phyloP scores from a whole-genome alignment of 92 coral and sea anemone species.

The Phenganax marumi region DNA sequence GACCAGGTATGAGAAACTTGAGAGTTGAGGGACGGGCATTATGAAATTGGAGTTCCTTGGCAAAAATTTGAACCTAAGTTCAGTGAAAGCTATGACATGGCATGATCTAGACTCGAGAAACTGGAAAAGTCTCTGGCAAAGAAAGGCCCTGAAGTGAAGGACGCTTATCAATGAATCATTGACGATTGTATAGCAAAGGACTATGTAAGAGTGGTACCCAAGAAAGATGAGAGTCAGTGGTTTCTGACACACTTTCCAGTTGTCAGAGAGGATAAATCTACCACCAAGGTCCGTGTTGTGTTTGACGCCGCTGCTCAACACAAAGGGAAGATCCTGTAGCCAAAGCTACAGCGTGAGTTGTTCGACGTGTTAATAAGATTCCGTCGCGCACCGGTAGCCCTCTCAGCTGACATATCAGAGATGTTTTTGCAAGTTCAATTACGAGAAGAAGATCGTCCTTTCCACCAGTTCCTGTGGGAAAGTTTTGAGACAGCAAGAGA shows the following conservation, averaged over 20 bases:
- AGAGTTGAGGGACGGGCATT: not conserved
- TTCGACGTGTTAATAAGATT: constrained; percentile 46
- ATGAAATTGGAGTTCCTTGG: constrained; percentile 24
- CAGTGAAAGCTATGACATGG: constrained; percentile 15
- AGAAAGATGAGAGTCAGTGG: not conserved
- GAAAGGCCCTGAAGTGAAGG: constrained; percentile 4
- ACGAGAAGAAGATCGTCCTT: no score
- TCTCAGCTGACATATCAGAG: constrained; percentile 55
- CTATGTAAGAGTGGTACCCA: constrained; percentile 1
- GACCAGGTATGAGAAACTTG: not conserved
- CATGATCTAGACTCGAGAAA: constrained; percentile 14
- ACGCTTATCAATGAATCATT: constrained; percentile 1
- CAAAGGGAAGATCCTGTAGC: constrained; percentile 51
- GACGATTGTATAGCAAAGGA: not conserved
- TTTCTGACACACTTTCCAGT: constrained; percentile 18
- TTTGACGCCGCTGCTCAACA: constrained; percentile 27
- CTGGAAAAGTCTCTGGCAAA: constrained; percentile 21
- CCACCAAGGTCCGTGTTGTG: constrained; percentile 22
- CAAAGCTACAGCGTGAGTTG: constrained; percentile 52
- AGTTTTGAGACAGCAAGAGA: no score
- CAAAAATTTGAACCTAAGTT: constrained; percentile 10
- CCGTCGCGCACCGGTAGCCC: constrained; percentile 50
- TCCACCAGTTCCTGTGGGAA: no score
- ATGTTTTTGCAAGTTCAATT: no score
- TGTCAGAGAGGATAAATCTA: constrained; percentile 12